These are phyloP conservation scores for Pristiophorus japonicus DNA, from an alignment of 2,113 vertebrate genomes.

Conservation along the genomic window DNA sequence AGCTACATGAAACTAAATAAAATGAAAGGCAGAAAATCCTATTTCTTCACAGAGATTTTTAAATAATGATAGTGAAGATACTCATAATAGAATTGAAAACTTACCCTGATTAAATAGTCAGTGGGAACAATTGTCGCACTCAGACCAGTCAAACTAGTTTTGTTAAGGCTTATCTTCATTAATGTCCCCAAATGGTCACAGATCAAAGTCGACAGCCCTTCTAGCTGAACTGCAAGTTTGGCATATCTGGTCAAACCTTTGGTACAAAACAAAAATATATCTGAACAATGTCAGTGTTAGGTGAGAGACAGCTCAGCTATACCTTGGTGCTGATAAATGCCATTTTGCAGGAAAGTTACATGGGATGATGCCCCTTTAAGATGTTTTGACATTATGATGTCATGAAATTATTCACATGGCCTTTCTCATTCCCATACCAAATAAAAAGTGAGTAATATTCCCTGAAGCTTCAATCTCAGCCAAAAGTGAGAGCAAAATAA, in stretches of 20 bases:
- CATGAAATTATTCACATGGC: neutral
- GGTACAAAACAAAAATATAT: neutral
- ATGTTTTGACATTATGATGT: neutral
- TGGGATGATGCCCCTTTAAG: neutral
- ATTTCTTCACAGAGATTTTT: neutral
- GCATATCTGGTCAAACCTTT: slow-evolving; percentile 12
- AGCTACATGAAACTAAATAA: neutral
- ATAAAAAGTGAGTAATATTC: neutral
- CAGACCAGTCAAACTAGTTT: neutral
- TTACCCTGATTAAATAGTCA: neutral
- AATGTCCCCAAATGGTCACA: slow-evolving; percentile 13
- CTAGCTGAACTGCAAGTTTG: no score
- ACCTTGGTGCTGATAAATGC: neutral
- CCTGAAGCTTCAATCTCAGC: neutral
- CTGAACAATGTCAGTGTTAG: no score
- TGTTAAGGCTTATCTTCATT: neutral
- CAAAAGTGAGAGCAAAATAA: neutral
- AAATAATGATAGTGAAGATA: neutral
- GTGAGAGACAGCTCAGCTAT: neutral
- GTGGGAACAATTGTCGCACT: neutral
- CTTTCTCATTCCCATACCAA: neutral
- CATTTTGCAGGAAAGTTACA: neutral
- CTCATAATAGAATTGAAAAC: neutral
- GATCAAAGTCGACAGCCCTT: neutral
- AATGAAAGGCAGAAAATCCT: neutral